These are phyloP conservation scores for Chionis minor DNA, from an alignment of 2,113 vertebrate genomes.

Conservation along the genomic window DNA sequence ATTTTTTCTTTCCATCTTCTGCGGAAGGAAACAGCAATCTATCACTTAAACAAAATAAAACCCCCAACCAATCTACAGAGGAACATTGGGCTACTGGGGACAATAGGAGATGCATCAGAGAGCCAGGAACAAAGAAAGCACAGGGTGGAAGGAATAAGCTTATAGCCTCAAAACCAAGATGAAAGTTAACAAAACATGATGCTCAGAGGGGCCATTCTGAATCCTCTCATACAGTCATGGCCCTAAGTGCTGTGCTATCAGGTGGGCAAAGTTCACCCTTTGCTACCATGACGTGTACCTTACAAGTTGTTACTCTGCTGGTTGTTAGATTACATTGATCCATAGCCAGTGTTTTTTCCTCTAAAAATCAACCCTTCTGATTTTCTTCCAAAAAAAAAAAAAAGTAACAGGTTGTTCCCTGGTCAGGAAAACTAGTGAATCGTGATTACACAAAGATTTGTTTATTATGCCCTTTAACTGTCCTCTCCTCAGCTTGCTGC, in stretches of 20 bases:
- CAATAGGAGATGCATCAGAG: not conserved
- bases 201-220: not conserved
- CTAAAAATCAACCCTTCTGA: not conserved
- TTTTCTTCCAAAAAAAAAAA: not conserved
- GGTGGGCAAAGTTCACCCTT: not conserved
- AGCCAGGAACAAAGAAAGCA: not conserved
- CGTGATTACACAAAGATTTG: not conserved
- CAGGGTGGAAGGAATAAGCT: not conserved
- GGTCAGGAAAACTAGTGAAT: not conserved
- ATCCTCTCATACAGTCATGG: not conserved
- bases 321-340: not conserved
- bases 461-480: not conserved
- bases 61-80: not conserved
- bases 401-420: not conserved
- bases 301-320: not conserved
- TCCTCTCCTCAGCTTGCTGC: not conserved
- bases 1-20: not conserved
- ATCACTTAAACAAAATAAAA: not conserved
- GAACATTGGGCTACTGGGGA: slow-evolving; percentile 9
- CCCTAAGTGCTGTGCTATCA: not conserved
- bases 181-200: not conserved
- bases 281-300: not conserved
- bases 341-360: not conserved
- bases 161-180: not conserved
- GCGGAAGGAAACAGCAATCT: not conserved